Conservation (phyloP, 1,140 invertebrate species). For the Steinernema feltiae region DNA sequence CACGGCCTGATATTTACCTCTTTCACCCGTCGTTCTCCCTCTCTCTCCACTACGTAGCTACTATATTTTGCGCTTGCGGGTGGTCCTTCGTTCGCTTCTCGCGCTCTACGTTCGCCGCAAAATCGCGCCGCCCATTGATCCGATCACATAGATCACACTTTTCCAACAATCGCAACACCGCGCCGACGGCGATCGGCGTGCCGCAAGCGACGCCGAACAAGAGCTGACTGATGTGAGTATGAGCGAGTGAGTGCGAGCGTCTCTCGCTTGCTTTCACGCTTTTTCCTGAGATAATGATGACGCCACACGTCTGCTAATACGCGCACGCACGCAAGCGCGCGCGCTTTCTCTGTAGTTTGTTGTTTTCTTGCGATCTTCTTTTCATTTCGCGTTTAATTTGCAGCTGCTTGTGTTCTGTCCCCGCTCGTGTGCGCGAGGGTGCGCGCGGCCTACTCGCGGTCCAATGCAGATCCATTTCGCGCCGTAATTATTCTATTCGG, state of each 20-base stretch:
- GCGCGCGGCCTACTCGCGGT: not conserved
- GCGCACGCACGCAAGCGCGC: not conserved
- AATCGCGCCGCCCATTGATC: not conserved
- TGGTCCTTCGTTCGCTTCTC: not conserved
- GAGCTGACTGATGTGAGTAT: not conserved
- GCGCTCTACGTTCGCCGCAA: not conserved
- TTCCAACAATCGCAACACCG: not conserved
- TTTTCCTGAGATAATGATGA: not conserved
- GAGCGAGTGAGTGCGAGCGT: not conserved
- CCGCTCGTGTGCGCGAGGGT: not conserved
- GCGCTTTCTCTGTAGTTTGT: not conserved
- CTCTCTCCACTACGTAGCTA: not conserved
- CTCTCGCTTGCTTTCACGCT: not conserved
- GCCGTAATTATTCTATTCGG: not conserved
- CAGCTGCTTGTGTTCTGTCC: not conserved
- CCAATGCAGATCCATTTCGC: not conserved
- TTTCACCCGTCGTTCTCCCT: not conserved
- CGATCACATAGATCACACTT: not conserved
- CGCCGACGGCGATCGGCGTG: too few relatives aligned
- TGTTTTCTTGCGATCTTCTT: not conserved
- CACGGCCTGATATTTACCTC: constrained; percentile 5
- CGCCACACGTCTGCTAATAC: not conserved
- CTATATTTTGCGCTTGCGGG: not conserved
- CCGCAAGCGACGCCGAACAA: not conserved
- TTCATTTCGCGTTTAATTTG: constrained; percentile 5